Percentiles rank a stretch among this genome's conserved stretches.
Evolutionary conservation across 2,113 vertebrate genomes (phyloP).

Genomic region (Anguilla japonica): DNA sequence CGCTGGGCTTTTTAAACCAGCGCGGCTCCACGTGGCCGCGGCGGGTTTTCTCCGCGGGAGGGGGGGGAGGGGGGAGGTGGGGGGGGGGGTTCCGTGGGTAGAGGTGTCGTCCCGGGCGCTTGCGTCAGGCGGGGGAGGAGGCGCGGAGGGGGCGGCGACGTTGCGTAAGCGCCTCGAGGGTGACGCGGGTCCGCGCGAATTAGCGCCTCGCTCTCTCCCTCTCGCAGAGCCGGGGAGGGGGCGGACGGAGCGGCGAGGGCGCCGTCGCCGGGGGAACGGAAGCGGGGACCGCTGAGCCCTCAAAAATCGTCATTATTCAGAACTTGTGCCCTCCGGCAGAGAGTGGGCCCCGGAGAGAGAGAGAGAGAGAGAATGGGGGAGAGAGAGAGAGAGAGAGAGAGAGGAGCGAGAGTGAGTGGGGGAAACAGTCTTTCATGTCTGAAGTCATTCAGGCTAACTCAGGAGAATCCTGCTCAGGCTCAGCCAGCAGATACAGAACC

Average conservation of each 20-base stretch:
- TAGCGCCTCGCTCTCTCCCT: neutral
- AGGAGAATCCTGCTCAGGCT: neutral
- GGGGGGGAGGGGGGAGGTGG: neutral
- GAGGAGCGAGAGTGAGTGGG: neutral
- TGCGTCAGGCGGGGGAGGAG: neutral
- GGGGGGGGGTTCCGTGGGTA: neutral
- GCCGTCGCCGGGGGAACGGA: neutral
- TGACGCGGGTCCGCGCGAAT: neutral
- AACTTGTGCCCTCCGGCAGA: neutral
- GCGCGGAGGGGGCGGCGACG: too few relatives aligned
- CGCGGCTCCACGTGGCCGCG: neutral
- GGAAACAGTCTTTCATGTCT: neutral
- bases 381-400: neutral
- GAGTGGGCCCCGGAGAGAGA: neutral
- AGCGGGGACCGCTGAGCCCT: neutral
- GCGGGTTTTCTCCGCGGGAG: neutral
- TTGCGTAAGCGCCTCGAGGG: neutral
- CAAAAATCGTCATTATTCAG: neutral
- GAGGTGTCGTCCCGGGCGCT: neutral
- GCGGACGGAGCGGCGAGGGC: neutral
- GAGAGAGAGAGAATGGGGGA: neutral
- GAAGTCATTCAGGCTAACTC: neutral
- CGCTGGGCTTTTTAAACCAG: slow-evolving; percentile 7
- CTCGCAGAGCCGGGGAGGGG: too few relatives aligned
- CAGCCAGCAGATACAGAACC: neutral